Evolutionary conservation across 2,113 vertebrate genomes (phyloP).

Genomic region (Machaerirhynchus nigripectus): DNA sequence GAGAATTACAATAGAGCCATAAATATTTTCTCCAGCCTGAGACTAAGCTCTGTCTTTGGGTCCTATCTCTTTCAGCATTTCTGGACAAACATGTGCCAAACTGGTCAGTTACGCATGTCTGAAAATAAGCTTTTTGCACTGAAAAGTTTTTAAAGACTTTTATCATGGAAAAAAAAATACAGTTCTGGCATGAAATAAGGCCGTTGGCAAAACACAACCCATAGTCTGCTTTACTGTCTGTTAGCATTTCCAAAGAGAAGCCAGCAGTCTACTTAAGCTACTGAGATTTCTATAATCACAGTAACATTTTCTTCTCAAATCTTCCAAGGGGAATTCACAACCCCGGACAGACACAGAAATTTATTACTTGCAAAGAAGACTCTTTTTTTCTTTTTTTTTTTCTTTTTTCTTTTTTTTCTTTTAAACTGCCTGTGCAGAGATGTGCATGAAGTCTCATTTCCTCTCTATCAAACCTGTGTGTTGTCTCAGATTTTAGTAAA

Average conservation of each 20-base stretch:
- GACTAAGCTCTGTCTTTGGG: neutral
- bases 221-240: neutral
- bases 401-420: neutral
- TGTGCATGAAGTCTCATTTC: neutral
- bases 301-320: neutral
- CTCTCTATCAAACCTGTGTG: neutral
- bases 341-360: neutral
- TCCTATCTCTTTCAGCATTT: neutral
- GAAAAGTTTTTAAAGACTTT: neutral
- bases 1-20: neutral
- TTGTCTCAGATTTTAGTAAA: neutral
- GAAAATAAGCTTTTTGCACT: neutral
- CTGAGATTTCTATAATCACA: neutral
- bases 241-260: constrained; percentile 8
- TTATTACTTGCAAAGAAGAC: neutral
- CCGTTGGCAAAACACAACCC: neutral
- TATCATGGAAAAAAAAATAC: neutral
- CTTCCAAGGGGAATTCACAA: neutral
- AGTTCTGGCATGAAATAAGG: neutral
- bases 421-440: neutral
- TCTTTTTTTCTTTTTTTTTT: neutral
- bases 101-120: neutral
- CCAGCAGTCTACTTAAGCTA: neutral
- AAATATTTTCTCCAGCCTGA: neutral
- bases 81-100: neutral